Evolutionary conservation across 2,113 vertebrate species (phyloP), one percentile per base, ranked within the genome.

Genomic region (Pseudolaguvia tuberculata): DNA sequence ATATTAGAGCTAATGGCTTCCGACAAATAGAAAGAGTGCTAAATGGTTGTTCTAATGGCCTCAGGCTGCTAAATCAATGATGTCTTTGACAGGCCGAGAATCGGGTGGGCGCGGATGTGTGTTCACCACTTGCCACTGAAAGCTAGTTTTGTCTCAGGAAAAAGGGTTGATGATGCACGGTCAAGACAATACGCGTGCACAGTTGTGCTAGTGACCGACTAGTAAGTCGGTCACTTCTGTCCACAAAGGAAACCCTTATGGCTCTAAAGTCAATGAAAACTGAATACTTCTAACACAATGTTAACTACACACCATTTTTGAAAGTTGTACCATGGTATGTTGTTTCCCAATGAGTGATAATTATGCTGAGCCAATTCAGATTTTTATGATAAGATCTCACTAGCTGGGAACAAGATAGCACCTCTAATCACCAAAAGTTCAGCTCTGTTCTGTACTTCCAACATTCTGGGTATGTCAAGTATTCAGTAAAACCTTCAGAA

Each of bases 11-110:
- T 73, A 77, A 47, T 70, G 56, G 25, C 61, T 55, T 77, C 62
- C 35, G 70, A 55, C 35, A 80, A 14, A 81, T 75, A 82, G 75
- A 12, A 71, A 66, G 50, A 23, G 27, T 23, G 25, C 71, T 71
- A 65, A 78, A 68, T 45, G 42, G 31, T 29, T 67, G 58, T 71
- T 47, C 52, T 79, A 79, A 86, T 80, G 18, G 83, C 48, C 25
- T 76, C 69, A 47, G 83, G 84, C 84, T 82, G 72, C 63, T 78
- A 51, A 59, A 81, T 81, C 72, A 81, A 78, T 81, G 72, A 47
- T 21, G 55, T 51, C 72, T 75, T 81, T 81, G 76, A 81, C 76
- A 75, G 53, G 48, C 31, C 17, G 12, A 66, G 2, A 25, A 48
- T 66, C 67, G 12, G 29, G 59, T 62, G 57, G 67, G 56, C 57